Evolutionary conservation across 2,888 invertebrate species (phyloP), one percentile per base, ranked within the genome.

Genomic region (Dicyrtoma fusca): DNA sequence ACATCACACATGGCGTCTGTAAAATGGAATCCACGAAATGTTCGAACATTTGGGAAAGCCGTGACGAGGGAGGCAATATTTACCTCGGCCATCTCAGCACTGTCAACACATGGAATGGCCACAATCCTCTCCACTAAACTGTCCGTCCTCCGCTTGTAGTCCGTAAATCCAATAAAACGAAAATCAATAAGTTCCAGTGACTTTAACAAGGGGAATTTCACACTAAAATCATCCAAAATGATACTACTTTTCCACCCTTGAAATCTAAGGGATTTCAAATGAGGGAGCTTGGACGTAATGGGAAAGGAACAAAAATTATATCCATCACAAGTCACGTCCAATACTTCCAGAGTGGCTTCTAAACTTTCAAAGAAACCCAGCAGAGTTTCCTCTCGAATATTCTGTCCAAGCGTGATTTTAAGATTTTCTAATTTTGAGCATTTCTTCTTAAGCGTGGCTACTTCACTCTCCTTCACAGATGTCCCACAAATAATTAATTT

Each of bases 381-480:
- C n/a, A 65, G n/a, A 1, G 65, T 65, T 51, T 6, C 14, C 13
- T 65, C 51, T 17, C 65, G 14, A 17, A 51, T 10, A 51, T 34
- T 45, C n/a, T 19, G 19, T 14, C 65, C 53, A 10, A 65, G 13
- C 8, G 51, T 25, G 34, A 65, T 23, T n/a, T 17, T 65, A 14
- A 65, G 19, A 26, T 8, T 17, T 65, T 51, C 51, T 1, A 65
- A 23, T 34, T 13, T n/a, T 25, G 10, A 10, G 13, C 17, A 25
- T 53, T 53, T 65, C 51, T 65, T 65, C 17, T 53, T 53, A 19
- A 65, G 17, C 2, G 65, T 21, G 14, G 51, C 65, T 2, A 65
- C 17, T 34, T 65, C 65, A 53, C 65, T 65, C 34, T 65, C 65
- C 26, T 65, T 65, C 47, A 65, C 51, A 17, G 49, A 34, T 6